Percentiles rank a stretch among this genome's conserved stretches.
phyloP scores from a whole-genome alignment of 2,888 invertebrate genomes.

The Trilocha varians region DNA sequence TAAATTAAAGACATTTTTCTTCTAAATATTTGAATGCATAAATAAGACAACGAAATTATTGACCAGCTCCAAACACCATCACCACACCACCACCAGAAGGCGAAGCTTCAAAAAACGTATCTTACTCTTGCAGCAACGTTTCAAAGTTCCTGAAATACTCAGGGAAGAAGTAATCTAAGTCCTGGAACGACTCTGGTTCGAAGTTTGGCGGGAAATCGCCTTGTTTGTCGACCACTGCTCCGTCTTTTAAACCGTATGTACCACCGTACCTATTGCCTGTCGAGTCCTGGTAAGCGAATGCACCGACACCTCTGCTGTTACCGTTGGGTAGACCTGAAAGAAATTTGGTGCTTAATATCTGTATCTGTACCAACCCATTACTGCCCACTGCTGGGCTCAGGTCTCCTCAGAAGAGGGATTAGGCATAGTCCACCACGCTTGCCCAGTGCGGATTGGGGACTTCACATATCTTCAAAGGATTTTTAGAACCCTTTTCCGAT shows the following conservation, averaged over 20 bases:
- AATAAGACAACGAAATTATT: no score
- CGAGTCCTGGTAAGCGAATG: slow-evolving; percentile 49
- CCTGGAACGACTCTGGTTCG: slow-evolving; percentile 20
- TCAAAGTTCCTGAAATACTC: slow-evolving; percentile 51
- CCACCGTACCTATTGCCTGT: slow-evolving; percentile 59
- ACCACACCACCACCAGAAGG: slow-evolving; percentile 44
- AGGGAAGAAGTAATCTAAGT: slow-evolving; percentile 41
- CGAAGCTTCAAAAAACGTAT: slow-evolving; percentile 19
- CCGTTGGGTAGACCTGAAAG: neutral
- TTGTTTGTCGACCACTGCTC: slow-evolving; percentile 22
- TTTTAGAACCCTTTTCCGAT: no score
- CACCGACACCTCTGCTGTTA: slow-evolving; percentile 35
- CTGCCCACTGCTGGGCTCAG: no score
- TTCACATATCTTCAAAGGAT: no score
- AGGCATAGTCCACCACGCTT: no score
- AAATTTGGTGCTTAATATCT: neutral
- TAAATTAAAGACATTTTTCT: no score
- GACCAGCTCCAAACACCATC: slow-evolving; percentile 15
- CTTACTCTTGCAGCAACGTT: slow-evolving; percentile 55
- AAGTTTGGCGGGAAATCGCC: slow-evolving; percentile 19
- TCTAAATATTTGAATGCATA: no score
- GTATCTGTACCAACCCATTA: no score
- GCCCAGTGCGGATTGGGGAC: no score
- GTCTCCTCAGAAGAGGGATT: no score
- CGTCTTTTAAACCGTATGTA: slow-evolving; percentile 44